Percentiles rank a stretch among this genome's conserved stretches.
Conservation (phyloP, 1,140 invertebrate species). For the Sinonovacula constricta region DNA sequence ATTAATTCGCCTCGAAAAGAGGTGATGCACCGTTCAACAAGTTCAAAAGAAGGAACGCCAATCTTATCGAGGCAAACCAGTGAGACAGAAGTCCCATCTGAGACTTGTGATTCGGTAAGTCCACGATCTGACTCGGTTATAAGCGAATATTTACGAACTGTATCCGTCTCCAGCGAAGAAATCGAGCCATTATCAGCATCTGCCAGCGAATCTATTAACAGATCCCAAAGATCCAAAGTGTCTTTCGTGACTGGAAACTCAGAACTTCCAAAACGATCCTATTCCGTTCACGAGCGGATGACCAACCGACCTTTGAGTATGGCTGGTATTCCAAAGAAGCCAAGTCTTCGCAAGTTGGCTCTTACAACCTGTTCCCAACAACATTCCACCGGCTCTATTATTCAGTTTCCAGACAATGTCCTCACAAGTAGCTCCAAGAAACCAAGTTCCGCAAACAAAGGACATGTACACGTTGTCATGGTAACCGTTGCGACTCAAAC, state of each 20-base stretch:
- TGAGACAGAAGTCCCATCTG: neutral
- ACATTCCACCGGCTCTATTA: too few relatives aligned
- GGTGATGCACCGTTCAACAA: neutral
- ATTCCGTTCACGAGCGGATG: neutral
- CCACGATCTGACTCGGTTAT: neutral
- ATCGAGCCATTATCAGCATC: neutral
- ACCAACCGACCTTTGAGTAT: too few relatives aligned
- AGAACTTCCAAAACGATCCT: neutral
- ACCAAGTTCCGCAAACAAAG: neutral
- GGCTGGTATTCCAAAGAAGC: too few relatives aligned
- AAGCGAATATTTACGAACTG: neutral
- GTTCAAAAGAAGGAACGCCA: neutral
- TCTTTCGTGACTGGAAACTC: neutral
- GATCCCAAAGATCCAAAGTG: neutral
- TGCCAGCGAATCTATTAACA: neutral
- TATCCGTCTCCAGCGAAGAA: neutral
- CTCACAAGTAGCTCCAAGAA: too few relatives aligned
- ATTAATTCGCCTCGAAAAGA: neutral
- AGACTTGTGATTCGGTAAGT: neutral
- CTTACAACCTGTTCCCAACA: too few relatives aligned
- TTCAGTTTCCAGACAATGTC: too few relatives aligned
- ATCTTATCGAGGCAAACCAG: neutral
- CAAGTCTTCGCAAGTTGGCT: too few relatives aligned
- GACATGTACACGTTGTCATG: neutral
- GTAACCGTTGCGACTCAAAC: neutral